phyloP scores from a whole-genome alignment of 1,140 invertebrate species.

The Coboldia fuscipes region DNA sequence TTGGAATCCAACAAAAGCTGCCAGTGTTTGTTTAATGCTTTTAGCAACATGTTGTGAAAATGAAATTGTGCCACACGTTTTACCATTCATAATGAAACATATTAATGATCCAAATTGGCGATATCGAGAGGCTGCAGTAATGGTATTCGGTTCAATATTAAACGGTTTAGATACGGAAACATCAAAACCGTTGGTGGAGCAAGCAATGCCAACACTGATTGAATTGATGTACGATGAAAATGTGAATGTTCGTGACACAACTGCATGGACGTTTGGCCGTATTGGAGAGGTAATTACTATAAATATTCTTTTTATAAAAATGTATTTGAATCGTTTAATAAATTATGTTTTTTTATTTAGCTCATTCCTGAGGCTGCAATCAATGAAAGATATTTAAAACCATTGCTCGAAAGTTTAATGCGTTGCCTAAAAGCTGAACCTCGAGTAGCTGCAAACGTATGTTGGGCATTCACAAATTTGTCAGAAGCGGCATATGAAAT shows the following conservation, averaged over 20 bases:
- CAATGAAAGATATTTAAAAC: slow-evolving; percentile 65
- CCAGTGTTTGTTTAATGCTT: slow-evolving; percentile 97
- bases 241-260: slow-evolving; percentile 88
- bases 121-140: slow-evolving; percentile 88
- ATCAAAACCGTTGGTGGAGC: slow-evolving; percentile 82
- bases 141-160: slow-evolving; percentile 95
- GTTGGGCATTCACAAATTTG: slow-evolving; percentile 96
- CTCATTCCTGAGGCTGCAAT: slow-evolving; percentile 90
- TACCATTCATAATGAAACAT: slow-evolving; percentile 94
- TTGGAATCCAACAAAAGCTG: slow-evolving; percentile 98
- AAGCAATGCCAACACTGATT: slow-evolving; percentile 90
- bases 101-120: slow-evolving; percentile 90
- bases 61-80: slow-evolving; percentile 81
- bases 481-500: slow-evolving; percentile 90
- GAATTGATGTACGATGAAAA: slow-evolving; percentile 80
- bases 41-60: slow-evolving; percentile 94
- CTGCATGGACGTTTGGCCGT: slow-evolving; percentile 93
- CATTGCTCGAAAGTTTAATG: slow-evolving; percentile 73
- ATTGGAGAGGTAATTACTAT: slow-evolving; percentile 74
- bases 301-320: too few relatives aligned
- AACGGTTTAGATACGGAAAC: slow-evolving; percentile 77
- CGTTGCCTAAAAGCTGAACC: slow-evolving; percentile 81
- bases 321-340: not conserved
- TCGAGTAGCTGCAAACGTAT: slow-evolving; percentile 94
- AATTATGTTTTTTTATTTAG: slow-evolving; percentile 6